Conservation (phyloP, 2,888 invertebrate genomes). For the Caenorhabditis drosophilae region DNA sequence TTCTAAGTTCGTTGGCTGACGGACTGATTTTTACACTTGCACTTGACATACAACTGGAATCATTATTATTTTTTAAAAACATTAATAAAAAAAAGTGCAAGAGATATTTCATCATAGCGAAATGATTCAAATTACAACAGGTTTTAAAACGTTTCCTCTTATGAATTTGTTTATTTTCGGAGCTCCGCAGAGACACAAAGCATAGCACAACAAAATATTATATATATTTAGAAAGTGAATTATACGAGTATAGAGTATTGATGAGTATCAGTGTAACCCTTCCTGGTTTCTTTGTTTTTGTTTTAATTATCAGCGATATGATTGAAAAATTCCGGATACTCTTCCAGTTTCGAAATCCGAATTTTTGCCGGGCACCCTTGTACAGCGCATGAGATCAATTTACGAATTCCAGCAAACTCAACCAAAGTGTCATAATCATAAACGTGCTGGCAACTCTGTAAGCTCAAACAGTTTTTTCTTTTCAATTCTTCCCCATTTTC, state of each 20-base stretch:
- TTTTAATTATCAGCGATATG: background rate
- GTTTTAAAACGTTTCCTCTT: too few relatives aligned
- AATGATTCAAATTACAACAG: conserved; percentile 1
- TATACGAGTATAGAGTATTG: too few relatives aligned
- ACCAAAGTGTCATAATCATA: conserved; percentile 22
- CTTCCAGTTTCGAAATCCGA: conserved; percentile 6
- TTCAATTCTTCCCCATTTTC: background rate
- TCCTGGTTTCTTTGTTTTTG: too few relatives aligned
- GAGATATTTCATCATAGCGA: too few relatives aligned
- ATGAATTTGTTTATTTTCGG: too few relatives aligned
- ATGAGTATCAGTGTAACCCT: too few relatives aligned
- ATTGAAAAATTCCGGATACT: conserved; percentile 27
- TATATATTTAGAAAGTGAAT: too few relatives aligned
- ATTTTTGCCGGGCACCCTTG: conserved; percentile 25
- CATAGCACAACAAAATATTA: too few relatives aligned
- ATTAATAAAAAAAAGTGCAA: too few relatives aligned
- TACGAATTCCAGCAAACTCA: conserved; percentile 15
- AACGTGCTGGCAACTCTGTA: conserved; percentile 31
- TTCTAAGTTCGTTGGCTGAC: conserved; percentile 24
- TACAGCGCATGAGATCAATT: conserved; percentile 20
- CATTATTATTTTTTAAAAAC: too few relatives aligned
- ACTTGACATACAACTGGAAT: conserved; percentile 2
- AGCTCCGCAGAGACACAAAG: too few relatives aligned
- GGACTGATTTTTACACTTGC: conserved; percentile 31
- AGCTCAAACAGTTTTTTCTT: background rate